Base-by-base conservation (phyloP, 2,797 vertebrate genomes). In the Antrozous pallidus region DNA sequence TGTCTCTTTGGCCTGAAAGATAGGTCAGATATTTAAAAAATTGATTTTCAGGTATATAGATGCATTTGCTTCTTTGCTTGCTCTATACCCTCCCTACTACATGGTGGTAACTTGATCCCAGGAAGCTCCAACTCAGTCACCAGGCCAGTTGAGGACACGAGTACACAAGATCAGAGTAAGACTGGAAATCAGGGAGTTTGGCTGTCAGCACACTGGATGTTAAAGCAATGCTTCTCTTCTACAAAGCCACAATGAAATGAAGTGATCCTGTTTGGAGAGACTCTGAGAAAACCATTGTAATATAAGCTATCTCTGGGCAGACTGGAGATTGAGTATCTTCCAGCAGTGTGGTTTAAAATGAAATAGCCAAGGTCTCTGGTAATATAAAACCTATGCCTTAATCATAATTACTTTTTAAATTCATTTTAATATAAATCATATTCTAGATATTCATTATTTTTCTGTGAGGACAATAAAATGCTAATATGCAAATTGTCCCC, bases 331-430 rank as follows among this genome's bases (percentile, higher is more conserved):
- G 9, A 73, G 1, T 71, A 28, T 2, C 31, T 70, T 7, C 1
- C n/a, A 20, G 20, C 31, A 88, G 31, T 80, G 8, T 67, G 40
- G 3, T 56, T 77, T 71, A 88, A 86, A 90, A 86, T 88, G 42
- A 93, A 83, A 31, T 54, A 74, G 4, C 10, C 51, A 56, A 79
- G 9, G 9, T 40, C 9, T 77, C 33, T 33, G 4, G 16, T 5
- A 40, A 63, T 20, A 56, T 22, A 86, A 33, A 82, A 24, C 4
- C 10, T 88, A 11, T 71, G 7, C 42, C 49, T 95, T 40, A 49
- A 73, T 84, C 88, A 70, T 94, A 33, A 94, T 92, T 22, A 40
- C 49, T 86, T 91, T 20, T 89, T 58, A 38, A 38, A 18, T 73
- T 54, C 12, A n/a, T 31, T 61, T 67, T 88, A 61, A 78, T 67